Evolutionary conservation across 1,140 invertebrate species (phyloP), one percentile per base, ranked within the genome.

Genomic region (Bradysia coprophila): DNA sequence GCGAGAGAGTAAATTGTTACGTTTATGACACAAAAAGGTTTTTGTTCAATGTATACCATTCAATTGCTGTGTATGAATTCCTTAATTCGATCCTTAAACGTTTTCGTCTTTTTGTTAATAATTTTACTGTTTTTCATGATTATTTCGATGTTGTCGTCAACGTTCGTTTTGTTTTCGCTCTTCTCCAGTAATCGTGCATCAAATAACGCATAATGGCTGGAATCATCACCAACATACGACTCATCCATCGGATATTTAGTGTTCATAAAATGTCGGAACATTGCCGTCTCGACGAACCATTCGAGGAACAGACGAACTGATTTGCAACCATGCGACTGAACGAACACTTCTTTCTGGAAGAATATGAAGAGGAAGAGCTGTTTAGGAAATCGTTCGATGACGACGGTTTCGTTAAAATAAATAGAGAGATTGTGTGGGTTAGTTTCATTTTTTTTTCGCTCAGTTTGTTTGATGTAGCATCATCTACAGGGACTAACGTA

Each of bases 221-320:
- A 23, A 28, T 43, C 13, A 11, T 48, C 44, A 37, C 41, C 45
- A 45, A 39, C 42, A 46, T 1, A 42, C 21, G 4, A 15, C 53
- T 50, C 59, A 58, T 62, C 45, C 62, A 61, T 16, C 59, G 56
- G 41, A 61, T 55, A 31, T 42, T 36, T 38, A 19, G 32, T 15
- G 33, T 16, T 28, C 1, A 33, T 11, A 50, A 65, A 67, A 19
- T 63, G 61, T 37, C 55, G 59, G 48, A 86, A 88, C 79, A 86
- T 84, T 13, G 81, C 76, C 8, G 82, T 86, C 56, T 85, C 79
- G 0, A 76, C 73, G 59, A 88, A 87, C 81, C 81, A 86, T 47
- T 84, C 77, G 8, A 86, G 63, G 55, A 86, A 84, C 42, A 73
- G 69, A 45, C 71, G 68, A 18, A 75, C 67, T 38, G 72, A 72